phyloP scores from a whole-genome alignment of 2,113 vertebrate species.

The Herpetotheres cachinnans region DNA sequence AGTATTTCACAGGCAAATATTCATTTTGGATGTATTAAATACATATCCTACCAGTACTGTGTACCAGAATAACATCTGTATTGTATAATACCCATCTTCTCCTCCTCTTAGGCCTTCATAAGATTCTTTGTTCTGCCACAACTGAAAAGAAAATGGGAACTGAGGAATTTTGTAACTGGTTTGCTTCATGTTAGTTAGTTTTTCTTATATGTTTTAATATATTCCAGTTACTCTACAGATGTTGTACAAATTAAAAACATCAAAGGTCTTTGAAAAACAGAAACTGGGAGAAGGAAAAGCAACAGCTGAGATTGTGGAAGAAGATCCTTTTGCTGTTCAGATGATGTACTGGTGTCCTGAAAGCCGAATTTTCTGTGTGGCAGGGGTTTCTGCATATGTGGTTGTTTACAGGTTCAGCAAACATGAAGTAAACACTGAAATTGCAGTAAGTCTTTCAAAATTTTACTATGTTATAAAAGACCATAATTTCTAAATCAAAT shows the following conservation, averaged over 20 bases:
- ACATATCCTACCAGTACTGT: not conserved
- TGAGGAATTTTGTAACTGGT: not conserved
- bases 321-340: constrained; percentile 94
- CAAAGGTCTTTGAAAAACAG: constrained; percentile 95
- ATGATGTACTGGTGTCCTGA: constrained; percentile 98
- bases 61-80: not conserved
- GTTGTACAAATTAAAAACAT: constrained; percentile 97
- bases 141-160: not conserved
- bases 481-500: not conserved
- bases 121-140: not conserved
- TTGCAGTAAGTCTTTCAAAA: constrained; percentile 84
- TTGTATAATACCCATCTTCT: not conserved
- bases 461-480: not conserved
- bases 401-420: constrained; percentile 95
- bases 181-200: not conserved
- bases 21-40: not conserved
- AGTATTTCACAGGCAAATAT: not conserved
- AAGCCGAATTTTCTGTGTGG: constrained; percentile 94
- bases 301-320: constrained; percentile 86
- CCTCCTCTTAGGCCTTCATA: not conserved
- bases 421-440: constrained; percentile 89
- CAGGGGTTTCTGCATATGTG: constrained; percentile 92
- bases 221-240: constrained; percentile 94
- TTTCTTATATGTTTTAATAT: constrained; percentile 53
- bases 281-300: constrained; percentile 82